A percentile compares a stretch with the other conserved stretches of the same genome.
phyloP scores from a whole-genome alignment of 1,140 invertebrate genomes.

The Drosophila triauraria region DNA sequence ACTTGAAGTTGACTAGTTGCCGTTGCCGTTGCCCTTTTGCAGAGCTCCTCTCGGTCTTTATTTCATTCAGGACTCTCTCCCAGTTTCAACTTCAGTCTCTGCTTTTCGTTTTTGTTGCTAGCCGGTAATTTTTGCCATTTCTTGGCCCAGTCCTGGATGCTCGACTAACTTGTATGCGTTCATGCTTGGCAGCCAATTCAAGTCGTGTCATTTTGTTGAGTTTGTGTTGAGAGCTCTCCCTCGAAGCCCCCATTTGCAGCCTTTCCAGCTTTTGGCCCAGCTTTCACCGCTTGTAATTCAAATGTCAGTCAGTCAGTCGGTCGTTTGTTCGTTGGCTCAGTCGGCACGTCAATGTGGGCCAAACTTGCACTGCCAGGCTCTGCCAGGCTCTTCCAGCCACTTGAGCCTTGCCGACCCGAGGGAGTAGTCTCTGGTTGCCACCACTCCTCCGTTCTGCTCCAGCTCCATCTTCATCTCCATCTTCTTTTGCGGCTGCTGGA shows the following conservation, averaged over 20 bases:
- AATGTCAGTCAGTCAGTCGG: conserved; percentile 60
- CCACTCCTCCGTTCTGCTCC: not conserved
- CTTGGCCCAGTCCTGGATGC: conserved; percentile 58
- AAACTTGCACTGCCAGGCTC: conserved; percentile 59
- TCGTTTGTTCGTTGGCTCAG: conserved; percentile 47
- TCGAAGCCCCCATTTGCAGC: not conserved
- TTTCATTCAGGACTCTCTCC: conserved; percentile 26
- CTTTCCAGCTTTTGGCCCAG: not conserved
- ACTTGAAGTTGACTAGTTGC: conserved; percentile 51
- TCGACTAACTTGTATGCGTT: conserved; percentile 77
- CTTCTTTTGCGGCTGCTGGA: conserved; percentile 32
- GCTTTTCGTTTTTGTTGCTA: conserved; percentile 20
- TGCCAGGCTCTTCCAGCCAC: conserved; percentile 47
- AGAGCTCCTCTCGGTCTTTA: conserved; percentile 5
- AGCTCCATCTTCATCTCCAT: not conserved
- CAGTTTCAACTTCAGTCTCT: not conserved
- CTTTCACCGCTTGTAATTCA: conserved; percentile 68
- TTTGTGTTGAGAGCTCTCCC: conserved; percentile 76
- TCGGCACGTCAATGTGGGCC: conserved; percentile 62
- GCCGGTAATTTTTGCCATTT: conserved; percentile 55
- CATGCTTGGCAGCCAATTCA: conserved; percentile 82
- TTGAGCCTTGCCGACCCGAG: conserved; percentile 42
- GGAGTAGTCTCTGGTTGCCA: conserved; percentile 4
- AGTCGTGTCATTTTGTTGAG: conserved; percentile 81
- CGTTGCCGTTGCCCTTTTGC: not conserved